A percentile compares a stretch with the other conserved stretches of the same genome.
Evolutionary conservation across 2,888 invertebrate genomes (phyloP).

Genomic region (Saturnia pavonia): DNA sequence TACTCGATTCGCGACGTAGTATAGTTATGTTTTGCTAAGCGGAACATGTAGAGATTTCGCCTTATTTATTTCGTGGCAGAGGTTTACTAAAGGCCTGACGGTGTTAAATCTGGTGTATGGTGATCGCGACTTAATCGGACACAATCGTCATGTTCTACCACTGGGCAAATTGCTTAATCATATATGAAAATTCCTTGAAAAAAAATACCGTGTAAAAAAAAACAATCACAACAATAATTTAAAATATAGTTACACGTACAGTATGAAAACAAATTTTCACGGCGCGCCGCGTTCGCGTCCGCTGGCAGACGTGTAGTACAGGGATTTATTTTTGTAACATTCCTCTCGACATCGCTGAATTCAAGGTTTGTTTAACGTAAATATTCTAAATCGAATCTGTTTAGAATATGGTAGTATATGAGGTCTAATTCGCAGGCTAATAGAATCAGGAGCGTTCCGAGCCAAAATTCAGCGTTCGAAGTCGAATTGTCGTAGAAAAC

Average conservation of each 20-base stretch:
- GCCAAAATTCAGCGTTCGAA: conserved; percentile 74
- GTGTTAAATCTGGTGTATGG: no score
- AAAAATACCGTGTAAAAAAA: background rate
- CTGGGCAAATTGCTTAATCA: no score
- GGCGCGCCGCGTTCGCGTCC: conserved; percentile 18
- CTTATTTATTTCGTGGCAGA: no score
- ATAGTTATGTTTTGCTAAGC: no score
- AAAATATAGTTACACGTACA: conserved; percentile 1
- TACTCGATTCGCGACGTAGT: no score
- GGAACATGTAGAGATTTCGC: no score
- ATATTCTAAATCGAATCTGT: conserved; percentile 26
- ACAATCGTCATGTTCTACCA: no score
- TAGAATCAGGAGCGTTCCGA: conserved; percentile 64
- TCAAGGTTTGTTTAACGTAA: conserved; percentile 35
- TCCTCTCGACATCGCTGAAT: conserved; percentile 31
- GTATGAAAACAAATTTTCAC: conserved; percentile 11
- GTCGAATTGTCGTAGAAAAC: conserved; percentile 55
- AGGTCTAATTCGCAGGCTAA: conserved; percentile 77
- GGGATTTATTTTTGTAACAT: conserved; percentile 54
- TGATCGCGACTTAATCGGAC: no score
- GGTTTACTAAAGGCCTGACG: no score
- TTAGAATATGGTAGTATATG: conserved; percentile 62
- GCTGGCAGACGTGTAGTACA: conserved; percentile 40
- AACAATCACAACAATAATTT: conserved; percentile 1
- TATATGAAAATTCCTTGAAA: no score